Evolutionary conservation across 2,797 vertebrate species (phyloP), one percentile per base, ranked within the genome.

Genomic region (Enoplosus armatus): DNA sequence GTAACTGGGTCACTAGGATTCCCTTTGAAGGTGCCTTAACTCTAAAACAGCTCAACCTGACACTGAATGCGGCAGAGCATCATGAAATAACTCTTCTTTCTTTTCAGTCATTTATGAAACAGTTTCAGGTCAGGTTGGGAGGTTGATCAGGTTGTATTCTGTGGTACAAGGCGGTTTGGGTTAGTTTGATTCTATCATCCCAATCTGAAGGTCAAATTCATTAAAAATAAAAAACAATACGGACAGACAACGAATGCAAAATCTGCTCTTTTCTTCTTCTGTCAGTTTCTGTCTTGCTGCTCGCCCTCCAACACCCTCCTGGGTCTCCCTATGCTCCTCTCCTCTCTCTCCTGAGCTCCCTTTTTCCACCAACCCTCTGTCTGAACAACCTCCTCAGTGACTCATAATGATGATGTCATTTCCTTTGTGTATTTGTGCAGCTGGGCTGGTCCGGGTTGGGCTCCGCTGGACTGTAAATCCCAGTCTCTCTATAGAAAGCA

Each of bases 391-490:
- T 75, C 80, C 76, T 75, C 3, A 1, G 27, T 89, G 83, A 90
- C 58, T 89, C 88, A 85, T 51, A 15, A 58, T 26, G 35, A 65
- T 90, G 82, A 89, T 88, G 88, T 90, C 83, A 90, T 89, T 92
- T 93, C 90, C 92, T 92, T 37, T 90, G 82, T 85, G 84, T 94
- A 77, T 93, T 93, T 92, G 74, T 79, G 82, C 90, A 93, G 92
- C 88, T 91, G 89, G 77, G 69, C 66, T 27, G 5, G 68, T 64
- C 77, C 24, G 69, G 77, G 77, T 10, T 55, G 58, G 79, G 71
- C 72, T 80, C 41, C 0, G 24, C 66, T 5, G 56, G 82, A 53
- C 81, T 43, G 69, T 77, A 72, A 85, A 85, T 83, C 66, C 66
- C 0, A 6, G 67, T 2, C 51, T 72, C 43, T 54, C 72, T 60